Base-by-base conservation (phyloP, 2,888 invertebrate genomes). In the Drosophila pseudotakahashii region DNA sequence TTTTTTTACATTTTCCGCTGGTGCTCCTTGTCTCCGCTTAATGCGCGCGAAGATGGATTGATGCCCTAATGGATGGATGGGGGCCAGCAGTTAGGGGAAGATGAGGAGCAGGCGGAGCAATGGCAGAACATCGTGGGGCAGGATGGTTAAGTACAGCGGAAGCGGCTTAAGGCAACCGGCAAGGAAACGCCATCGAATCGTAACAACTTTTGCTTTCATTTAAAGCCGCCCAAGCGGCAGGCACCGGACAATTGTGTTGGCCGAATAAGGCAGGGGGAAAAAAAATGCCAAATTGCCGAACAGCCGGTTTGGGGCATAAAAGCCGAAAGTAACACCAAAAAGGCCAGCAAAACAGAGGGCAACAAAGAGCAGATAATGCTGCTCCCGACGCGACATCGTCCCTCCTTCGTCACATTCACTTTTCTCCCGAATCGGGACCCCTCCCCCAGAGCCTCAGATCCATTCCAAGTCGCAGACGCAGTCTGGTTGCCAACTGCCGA, bases 181-280 rank as follows among this genome's bases (percentile, higher is more conserved):
- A 42, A 47, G 88, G 86, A 89, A 89, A 82, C 79, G 75, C 74
- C 82, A 69, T 70, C 72, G 77, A 81, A 75, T 73, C 75, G 79
- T 73, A 83, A 81, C 88, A 85, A 77, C 86, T 89, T 84, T 87
- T 84, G 73, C 86, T 85, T 83, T 89, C 84, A 78, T 87, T 87
- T 81, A 78, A 78, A 75, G 71, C 66, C 89, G 81, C 51, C 76
- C 73, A 84, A 69, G 75, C 84, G 78, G 42, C 62, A 52, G 58
- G 45, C 52, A 50, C 52, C 45, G 53, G 53, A 73, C 66, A 69
- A 69, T 62, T 73, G 42, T 63, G 41, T 11, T 4, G 76, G 53
- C 50, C 45, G 16, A 45, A 34, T 26, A 19, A 19, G 19, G 19
- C 19, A 19, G 19, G 2, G 19, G 2, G 19, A 32, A 50, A 45